Conservation (phyloP, 2,113 vertebrate genomes). For the Phainopepla nitens region DNA sequence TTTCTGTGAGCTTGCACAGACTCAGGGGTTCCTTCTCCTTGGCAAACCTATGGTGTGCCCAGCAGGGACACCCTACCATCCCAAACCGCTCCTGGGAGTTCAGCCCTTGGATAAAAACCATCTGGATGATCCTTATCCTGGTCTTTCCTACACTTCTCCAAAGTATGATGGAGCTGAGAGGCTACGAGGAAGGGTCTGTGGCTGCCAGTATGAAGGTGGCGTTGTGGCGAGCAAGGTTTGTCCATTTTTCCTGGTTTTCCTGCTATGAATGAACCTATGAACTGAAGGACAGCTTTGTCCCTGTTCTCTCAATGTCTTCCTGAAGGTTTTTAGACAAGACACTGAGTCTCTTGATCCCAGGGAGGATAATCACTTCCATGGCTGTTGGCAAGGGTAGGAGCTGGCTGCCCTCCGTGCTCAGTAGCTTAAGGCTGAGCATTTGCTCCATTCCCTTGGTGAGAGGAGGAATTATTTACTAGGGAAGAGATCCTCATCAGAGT, state of each 20-base stretch:
- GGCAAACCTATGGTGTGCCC: background rate
- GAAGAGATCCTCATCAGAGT: conserved; percentile 34
- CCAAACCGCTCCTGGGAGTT: background rate
- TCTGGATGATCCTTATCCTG: background rate
- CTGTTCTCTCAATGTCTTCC: background rate
- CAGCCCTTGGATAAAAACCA: background rate
- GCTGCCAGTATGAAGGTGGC: background rate
- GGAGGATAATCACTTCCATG: conserved; percentile 24
- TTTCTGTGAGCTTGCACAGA: fast-evolving
- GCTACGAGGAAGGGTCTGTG: background rate
- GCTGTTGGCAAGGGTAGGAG: conserved; percentile 22
- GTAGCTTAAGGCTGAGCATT: conserved; percentile 53
- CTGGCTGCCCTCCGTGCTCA: conserved; percentile 39
- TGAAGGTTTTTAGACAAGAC: conserved; percentile 21
- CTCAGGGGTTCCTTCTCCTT: background rate
- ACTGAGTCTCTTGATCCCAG: conserved; percentile 20
- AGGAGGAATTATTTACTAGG: conserved; percentile 22
- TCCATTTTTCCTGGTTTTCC: background rate
- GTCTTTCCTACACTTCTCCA: background rate
- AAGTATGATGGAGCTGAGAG: background rate
- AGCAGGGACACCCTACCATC: background rate
- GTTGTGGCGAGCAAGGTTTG: background rate
- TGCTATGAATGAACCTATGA: background rate
- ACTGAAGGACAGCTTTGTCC: conserved; percentile 28
- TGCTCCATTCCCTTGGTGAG: conserved; percentile 23